Evolutionary conservation across 2,113 vertebrate species (phyloP), one percentile per base, ranked within the genome.

Genomic region (Callaeas wilsoni): DNA sequence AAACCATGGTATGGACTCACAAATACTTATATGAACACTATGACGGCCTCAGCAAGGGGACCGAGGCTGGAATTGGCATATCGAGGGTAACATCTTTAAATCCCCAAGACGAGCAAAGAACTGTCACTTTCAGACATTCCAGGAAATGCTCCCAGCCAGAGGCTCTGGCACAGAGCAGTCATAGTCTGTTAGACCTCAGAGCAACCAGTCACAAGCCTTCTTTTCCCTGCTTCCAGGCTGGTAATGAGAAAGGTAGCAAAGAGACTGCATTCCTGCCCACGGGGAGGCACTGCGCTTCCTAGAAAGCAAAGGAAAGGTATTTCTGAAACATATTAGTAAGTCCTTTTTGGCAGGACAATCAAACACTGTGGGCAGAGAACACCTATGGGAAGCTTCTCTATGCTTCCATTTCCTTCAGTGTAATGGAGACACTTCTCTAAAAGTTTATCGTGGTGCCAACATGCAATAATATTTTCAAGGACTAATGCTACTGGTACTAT

Each of bases 31-130:
- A 52, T 4, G 14, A 91, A 26, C 19, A 23, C 47, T 57, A 42
- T 0, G 9, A 90, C 91, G 93, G 55, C 59, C 35, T 92, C 79
- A 95, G 44, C 25, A 32, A n/a, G 33, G 84, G 3, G 35, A 80
- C 0, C 0, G 5, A 74, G 68, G 70, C 39, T 22, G 50, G 47
- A 86, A 46, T 39, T 93, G 93, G 75, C 84, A 92, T 59, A 94
- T 91, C 90, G 90, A 93, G 90, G 82, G 85, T 74, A 90, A 83
- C 63, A 57, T 73, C 44, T 64, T 68, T 44, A 91, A 93, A 50
- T 3, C 37, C 23, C 46, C 10, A 27, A 85, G 91, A 85, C 2
- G 9, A 88, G 84, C 42, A 88, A 83, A 23, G 42, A 91, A 32
- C 93, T 84, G 78, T 83, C 87, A 80, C 89, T 69, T 93, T 73